Conservation (phyloP, 2,888 invertebrate genomes). For the Julus scanicus region DNA sequence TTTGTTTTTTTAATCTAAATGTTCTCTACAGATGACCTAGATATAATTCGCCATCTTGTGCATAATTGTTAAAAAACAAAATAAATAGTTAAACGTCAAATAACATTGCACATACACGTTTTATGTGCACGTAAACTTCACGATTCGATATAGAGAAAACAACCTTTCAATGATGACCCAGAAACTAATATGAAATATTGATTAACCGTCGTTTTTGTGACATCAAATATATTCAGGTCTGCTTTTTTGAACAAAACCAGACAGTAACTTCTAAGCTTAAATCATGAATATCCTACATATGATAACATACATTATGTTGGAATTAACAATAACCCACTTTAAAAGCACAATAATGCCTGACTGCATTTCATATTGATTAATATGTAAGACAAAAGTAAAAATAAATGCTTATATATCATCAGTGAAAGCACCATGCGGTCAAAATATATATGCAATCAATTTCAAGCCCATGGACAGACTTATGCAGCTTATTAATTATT, state of each 20-base stretch:
- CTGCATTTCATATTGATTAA: not conserved
- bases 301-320: not conserved
- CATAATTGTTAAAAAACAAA: too few species aligned
- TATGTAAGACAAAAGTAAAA: not conserved
- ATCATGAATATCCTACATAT: not conserved
- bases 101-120: not conserved
- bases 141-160: not conserved
- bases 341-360: not conserved
- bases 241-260: not conserved
- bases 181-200: not conserved
- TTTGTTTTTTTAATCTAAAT: too few species aligned
- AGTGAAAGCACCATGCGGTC: not conserved
- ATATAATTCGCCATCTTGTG: too few species aligned
- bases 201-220: not conserved
- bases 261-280: not conserved
- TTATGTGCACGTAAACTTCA: not conserved
- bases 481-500: conserved; percentile 27
- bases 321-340: conserved; percentile 21
- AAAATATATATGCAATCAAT: conserved; percentile 34
- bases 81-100: not conserved
- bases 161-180: not conserved
- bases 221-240: not conserved
- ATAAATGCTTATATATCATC: not conserved
- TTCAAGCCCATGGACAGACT: conserved; percentile 21
- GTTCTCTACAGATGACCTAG: too few species aligned